Conservation (phyloP, 2,113 vertebrate genomes). For the Numida meleagris region DNA sequence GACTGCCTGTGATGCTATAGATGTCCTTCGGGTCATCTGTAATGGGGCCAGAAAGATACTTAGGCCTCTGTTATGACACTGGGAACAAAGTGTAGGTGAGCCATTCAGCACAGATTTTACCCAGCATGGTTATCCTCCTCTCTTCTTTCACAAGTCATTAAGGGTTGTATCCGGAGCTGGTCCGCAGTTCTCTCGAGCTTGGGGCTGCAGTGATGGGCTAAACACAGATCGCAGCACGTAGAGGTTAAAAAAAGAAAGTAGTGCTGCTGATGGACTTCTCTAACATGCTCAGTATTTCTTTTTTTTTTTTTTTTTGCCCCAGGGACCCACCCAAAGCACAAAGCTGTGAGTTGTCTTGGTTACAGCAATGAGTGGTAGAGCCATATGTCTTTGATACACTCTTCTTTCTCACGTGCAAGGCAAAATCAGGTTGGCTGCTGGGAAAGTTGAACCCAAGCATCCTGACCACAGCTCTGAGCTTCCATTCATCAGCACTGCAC, state of each 20-base stretch:
- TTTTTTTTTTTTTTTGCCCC: background rate
- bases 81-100: background rate
- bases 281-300: background rate
- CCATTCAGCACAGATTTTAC: background rate
- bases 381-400: accelerated
- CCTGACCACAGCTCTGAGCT: background rate
- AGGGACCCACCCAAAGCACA: background rate
- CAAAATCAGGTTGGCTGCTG: background rate
- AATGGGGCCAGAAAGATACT: background rate
- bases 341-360: background rate
- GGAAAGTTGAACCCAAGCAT: background rate
- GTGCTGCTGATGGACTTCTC: background rate
- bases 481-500: background rate
- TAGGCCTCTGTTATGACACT: background rate
- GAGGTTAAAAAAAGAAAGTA: background rate
- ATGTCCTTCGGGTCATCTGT: background rate
- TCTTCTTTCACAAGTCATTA: background rate
- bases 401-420: background rate
- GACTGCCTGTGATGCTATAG: background rate
- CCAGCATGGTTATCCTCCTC: background rate
- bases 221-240: accelerated
- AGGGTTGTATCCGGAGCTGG: background rate
- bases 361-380: background rate
- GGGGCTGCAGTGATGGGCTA: background rate
- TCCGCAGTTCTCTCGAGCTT: background rate